Evolutionary conservation across 2,888 invertebrate genomes (phyloP), one percentile per base, ranked within the genome.

Genomic region (Acanthosepion pharaonis): DNA sequence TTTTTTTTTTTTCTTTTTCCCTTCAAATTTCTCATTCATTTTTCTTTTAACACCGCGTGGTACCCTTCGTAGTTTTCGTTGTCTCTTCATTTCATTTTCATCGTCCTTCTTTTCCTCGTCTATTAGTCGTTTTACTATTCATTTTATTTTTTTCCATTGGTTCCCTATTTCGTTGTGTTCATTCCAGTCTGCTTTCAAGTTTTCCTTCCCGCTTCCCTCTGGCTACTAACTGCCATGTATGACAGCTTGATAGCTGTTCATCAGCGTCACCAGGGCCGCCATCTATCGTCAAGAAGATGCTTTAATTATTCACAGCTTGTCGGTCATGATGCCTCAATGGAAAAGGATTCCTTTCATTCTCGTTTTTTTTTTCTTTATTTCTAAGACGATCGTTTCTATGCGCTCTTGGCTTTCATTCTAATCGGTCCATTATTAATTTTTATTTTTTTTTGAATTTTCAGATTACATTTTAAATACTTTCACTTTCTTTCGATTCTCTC

Each of bases 231-330:
- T 78, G 78, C 78, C 15, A 33, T 78, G 78, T n/a, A 78, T 78
- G 78, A 78, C 78, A 78, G 78, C 33, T 78, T 78, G 78, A 78
- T 33, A 78, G 78, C n/a, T 78, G n/a, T n/a, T 78, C 78, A 3
- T 78, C 78, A 78, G 11, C 78, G 78, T 78, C n/a, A n/a, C 15
- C n/a, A 78, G 78, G 78, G 33, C n/a, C 78, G n/a, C 33, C 78
- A 33, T 78, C 78, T 78, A 78, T 78, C 78, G 78, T 78, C 78
- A 78, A 78, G 33, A n/a, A 78, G 78, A n/a, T 33, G 78, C 78
- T 33, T 78, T 78, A 78, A 78, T 78, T 78, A 78, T 78, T 78
- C 78, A 78, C 78, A 78, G 78, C 78, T 78, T 78, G 78, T 78
- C 78, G n/a, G 78, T 33, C 78, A 4, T 78, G 78, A 78, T 78